Conservation (phyloP, 2,113 vertebrate genomes). For the Onychorhynchus coronatus region DNA sequence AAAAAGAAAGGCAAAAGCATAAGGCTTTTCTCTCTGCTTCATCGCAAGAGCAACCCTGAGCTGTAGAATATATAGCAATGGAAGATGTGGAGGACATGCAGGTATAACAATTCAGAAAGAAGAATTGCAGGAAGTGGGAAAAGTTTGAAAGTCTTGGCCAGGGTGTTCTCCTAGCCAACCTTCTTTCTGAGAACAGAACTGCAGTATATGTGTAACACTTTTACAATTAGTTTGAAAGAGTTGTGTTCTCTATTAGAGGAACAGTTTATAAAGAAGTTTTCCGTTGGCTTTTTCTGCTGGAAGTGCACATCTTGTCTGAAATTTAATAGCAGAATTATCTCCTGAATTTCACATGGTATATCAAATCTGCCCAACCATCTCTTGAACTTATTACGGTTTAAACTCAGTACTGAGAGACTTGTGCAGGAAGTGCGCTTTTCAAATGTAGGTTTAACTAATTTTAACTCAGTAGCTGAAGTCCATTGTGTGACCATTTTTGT, state of each 20-base stretch:
- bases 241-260: neutral
- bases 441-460: neutral
- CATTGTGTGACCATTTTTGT: neutral
- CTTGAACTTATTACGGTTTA: neutral
- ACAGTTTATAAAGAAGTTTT: neutral
- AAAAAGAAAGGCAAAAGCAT: neutral
- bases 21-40: neutral
- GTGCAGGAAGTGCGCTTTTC: neutral
- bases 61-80: neutral
- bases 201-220: neutral
- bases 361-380: neutral
- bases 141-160: neutral
- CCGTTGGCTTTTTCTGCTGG: neutral
- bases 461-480: neutral
- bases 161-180: accelerated
- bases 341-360: neutral
- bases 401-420: neutral
- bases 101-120: neutral
- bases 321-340: neutral
- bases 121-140: neutral
- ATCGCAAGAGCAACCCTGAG: neutral
- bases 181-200: neutral
- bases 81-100: neutral
- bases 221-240: neutral
- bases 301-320: neutral